A percentile compares a stretch with the other conserved stretches of the same genome.
phyloP scores from a whole-genome alignment of 2,888 invertebrate species.

The Macaria liturata region DNA sequence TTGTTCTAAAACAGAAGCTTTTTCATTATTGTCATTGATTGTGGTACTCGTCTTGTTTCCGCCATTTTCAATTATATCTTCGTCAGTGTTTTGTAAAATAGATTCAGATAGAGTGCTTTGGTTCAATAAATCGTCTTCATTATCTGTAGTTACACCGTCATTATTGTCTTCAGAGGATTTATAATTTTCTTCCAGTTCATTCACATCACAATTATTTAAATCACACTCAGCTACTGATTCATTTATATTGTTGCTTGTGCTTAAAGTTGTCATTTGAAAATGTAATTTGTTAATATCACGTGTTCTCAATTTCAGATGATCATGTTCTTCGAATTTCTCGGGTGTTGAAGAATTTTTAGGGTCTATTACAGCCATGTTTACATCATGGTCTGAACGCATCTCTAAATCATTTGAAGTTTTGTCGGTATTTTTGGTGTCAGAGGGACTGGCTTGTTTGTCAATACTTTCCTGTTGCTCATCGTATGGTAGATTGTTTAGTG shows the following conservation, averaged over 20 bases:
- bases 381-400: constrained; percentile 2
- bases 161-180: constrained; percentile 2
- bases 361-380: constrained; percentile 8
- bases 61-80: background rate
- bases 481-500: constrained; percentile 14
- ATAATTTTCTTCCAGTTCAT: background rate
- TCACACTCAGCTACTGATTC: background rate
- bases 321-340: constrained; percentile 11
- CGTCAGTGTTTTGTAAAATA: constrained; percentile 15
- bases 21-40: constrained; percentile 1
- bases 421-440: background rate
- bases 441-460: constrained; percentile 1
- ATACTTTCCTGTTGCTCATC: constrained; percentile 10
- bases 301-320: too few relatives aligned
- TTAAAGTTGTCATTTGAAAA: too few relatives aligned
- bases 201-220: background rate
- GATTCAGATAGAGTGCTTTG: constrained; percentile 27
- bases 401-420: constrained; percentile 12
- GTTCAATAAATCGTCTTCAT: constrained; percentile 20
- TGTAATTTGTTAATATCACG: too few relatives aligned
- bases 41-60: background rate
- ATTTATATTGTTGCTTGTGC: too few relatives aligned
- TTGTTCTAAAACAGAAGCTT: constrained; percentile 14
- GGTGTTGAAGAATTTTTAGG: constrained; percentile 25
- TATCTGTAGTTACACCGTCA: constrained; percentile 17